These are phyloP conservation scores for Girardinus metallicus DNA, from an alignment of 2,797 vertebrate species.

Conservation along the genomic window DNA sequence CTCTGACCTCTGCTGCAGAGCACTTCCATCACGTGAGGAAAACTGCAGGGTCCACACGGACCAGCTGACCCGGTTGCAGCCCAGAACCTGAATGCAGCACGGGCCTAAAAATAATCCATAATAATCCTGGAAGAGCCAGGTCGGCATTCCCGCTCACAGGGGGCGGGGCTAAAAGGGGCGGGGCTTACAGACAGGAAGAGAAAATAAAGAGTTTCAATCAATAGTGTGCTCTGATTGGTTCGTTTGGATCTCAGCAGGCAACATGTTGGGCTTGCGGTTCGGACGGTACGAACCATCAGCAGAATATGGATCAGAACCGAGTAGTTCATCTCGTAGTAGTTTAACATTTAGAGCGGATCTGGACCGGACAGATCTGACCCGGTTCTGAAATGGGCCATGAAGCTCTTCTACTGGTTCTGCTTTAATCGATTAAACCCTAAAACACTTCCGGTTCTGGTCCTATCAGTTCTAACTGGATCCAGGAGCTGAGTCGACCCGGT, in stretches of 20 bases:
- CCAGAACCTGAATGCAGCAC: background rate
- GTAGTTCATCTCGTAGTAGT: background rate
- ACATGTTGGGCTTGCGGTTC: background rate
- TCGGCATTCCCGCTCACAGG: conserved; percentile 18
- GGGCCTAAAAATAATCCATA: conserved; percentile 28
- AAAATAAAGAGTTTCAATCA: background rate
- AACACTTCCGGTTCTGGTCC: background rate
- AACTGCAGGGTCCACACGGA: background rate
- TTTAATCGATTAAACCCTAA: background rate
- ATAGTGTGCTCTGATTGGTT: background rate
- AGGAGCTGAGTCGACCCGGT: background rate
- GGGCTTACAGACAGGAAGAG: background rate
- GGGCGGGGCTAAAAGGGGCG: background rate
- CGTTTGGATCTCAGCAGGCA: background rate
- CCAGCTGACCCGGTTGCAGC: conserved; percentile 2
- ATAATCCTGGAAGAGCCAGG: conserved; percentile 39
- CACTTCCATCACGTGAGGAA: conserved; percentile 1
- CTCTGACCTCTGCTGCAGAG: background rate
- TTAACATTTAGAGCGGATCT: no score
- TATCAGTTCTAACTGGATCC: background rate
- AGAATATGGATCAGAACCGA: background rate
- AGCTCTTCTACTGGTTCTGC: background rate
- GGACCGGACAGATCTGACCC: background rate
- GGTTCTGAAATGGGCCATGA: background rate
- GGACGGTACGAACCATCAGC: background rate